phyloP scores from a whole-genome alignment of 2,888 invertebrate species.

The Andrena marginata region DNA sequence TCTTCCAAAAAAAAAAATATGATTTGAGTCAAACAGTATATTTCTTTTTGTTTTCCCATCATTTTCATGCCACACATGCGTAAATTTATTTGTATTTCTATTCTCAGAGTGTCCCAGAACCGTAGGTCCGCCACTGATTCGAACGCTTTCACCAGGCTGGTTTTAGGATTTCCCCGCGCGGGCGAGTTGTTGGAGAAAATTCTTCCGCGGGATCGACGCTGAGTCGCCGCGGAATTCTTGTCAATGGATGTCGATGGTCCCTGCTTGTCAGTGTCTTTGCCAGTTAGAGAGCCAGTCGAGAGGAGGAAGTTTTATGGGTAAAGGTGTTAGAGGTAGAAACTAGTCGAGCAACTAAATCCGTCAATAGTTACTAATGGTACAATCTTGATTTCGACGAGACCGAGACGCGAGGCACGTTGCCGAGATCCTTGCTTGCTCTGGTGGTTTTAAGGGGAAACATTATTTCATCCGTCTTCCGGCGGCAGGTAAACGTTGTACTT shows the following conservation, averaged over 20 bases:
- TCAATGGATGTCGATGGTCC: slow-evolving; percentile 7
- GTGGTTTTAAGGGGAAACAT: slow-evolving; percentile 53
- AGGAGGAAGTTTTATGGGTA: not conserved
- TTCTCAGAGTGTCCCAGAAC: no score
- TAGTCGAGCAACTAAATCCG: not conserved
- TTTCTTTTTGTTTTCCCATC: no score
- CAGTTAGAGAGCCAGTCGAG: not conserved
- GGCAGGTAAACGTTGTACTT: slow-evolving; percentile 76
- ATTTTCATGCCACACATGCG: no score
- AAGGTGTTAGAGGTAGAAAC: not conserved
- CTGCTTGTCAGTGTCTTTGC: not conserved
- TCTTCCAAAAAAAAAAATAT: no score
- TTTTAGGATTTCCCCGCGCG: slow-evolving; percentile 51
- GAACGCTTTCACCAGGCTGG: slow-evolving; percentile 59
- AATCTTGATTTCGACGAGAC: slow-evolving; percentile 5
- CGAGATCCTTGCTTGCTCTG: slow-evolving; percentile 53
- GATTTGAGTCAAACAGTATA: no score
- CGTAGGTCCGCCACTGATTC: no score
- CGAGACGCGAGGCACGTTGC: not conserved
- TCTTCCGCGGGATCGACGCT: slow-evolving; percentile 8
- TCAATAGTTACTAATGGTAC: not conserved
- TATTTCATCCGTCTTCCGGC: slow-evolving; percentile 63
- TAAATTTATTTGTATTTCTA: no score
- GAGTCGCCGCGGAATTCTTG: not conserved
- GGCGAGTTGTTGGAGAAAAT: slow-evolving; percentile 51